phyloP scores from a whole-genome alignment of 1,140 invertebrate genomes.

The Aphidius ervi region DNA sequence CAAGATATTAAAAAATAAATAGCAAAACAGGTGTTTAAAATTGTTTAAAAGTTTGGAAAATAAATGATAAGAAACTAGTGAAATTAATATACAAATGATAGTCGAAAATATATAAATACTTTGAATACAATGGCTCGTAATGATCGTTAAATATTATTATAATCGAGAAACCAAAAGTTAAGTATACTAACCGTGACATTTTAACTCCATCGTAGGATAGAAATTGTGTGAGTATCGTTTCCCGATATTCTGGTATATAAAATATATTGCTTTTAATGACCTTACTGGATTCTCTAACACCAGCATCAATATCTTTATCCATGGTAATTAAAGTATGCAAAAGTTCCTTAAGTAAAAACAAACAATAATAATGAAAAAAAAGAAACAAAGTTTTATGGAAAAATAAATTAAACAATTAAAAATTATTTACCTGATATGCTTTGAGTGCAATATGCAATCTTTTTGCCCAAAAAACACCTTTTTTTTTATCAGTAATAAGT shows the following conservation, averaged over 20 bases:
- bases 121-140: slow-evolving; percentile 20
- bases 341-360: slow-evolving; percentile 56
- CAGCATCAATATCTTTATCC: slow-evolving; percentile 67
- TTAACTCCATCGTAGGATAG: slow-evolving; percentile 79
- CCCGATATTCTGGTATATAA: slow-evolving; percentile 91
- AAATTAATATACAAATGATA: not conserved
- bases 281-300: slow-evolving; percentile 71
- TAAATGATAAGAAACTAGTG: not conserved
- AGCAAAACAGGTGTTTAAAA: too few species aligned
- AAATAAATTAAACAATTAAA: not conserved
- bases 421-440: slow-evolving; percentile 61
- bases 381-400: not conserved
- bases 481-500: slow-evolving; percentile 83
- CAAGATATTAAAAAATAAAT: too few species aligned
- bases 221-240: slow-evolving; percentile 77
- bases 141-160: slow-evolving; percentile 24
- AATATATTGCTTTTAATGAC: slow-evolving; percentile 91
- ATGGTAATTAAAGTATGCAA: slow-evolving; percentile 74
- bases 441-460: slow-evolving; percentile 76
- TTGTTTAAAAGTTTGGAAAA: too few species aligned
- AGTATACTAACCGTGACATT: slow-evolving; percentile 71
- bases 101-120: slow-evolving; percentile 9
- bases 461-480: slow-evolving; percentile 74
- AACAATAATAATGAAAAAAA: slow-evolving; percentile 21
- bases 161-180: slow-evolving; percentile 14